phyloP scores from a whole-genome alignment of 2,113 vertebrate species.

The Petrocephalus microphthalmus region DNA sequence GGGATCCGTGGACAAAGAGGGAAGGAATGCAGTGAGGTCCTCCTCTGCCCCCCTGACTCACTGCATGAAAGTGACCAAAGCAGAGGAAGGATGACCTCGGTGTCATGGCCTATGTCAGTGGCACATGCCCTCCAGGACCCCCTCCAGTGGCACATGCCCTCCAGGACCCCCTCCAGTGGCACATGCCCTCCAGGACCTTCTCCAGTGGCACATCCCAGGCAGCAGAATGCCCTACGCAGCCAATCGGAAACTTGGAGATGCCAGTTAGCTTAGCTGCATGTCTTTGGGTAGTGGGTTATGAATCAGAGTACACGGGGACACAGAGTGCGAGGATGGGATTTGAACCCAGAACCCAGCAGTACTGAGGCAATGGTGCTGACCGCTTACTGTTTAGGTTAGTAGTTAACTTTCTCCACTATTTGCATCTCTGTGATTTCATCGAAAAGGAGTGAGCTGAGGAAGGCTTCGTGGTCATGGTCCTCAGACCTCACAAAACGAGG shows the following conservation, averaged over 20 bases:
- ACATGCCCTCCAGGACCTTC: background rate
- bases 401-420: background rate
- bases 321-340: background rate
- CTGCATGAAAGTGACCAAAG: constrained; percentile 24
- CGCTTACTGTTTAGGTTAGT: background rate
- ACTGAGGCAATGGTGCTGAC: background rate
- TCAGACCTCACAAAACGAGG: background rate
- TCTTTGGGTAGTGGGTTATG: background rate
- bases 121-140: background rate
- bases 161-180: background rate
- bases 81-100: constrained; percentile 21
- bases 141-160: too few relatives aligned
- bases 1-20: constrained; percentile 30
- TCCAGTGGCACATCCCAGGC: background rate
- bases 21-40: constrained; percentile 38
- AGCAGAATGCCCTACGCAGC: background rate
- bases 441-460: background rate
- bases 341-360: background rate
- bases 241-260: background rate
- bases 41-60: constrained; percentile 29
- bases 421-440: background rate
- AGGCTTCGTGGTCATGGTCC: background rate
- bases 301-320: background rate
- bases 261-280: background rate
- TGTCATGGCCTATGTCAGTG: too few relatives aligned